Percentiles rank a stretch among this genome's conserved stretches.
Conservation (phyloP, 2,797 vertebrate species). For the Pipistrellus pygmaeus region DNA sequence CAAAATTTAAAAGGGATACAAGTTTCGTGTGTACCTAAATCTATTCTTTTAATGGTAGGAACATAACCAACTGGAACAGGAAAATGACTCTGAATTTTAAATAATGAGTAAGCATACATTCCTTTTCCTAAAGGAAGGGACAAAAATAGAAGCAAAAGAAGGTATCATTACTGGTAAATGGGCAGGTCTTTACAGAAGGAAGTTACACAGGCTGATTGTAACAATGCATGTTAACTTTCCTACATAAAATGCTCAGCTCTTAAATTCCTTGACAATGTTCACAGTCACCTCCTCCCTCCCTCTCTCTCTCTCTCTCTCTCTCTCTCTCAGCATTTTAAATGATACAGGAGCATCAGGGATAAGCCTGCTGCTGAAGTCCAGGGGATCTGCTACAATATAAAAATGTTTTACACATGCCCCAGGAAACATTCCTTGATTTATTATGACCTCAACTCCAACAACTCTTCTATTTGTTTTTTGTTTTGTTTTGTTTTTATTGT, state of each 20-base stretch:
- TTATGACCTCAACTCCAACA: constrained; percentile 13
- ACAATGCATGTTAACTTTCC: constrained; percentile 68
- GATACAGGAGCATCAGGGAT: neutral
- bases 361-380: neutral
- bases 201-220: constrained; percentile 71
- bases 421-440: constrained; percentile 30
- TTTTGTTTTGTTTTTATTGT: constrained; percentile 1
- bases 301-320: neutral
- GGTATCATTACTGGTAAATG: constrained; percentile 82
- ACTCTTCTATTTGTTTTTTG: neutral
- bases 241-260: constrained; percentile 21
- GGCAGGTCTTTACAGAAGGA: constrained; percentile 78
- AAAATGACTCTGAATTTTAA: constrained; percentile 79
- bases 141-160: constrained; percentile 82
- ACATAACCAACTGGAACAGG: constrained; percentile 75
- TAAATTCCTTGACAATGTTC: neutral
- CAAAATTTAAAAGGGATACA: neutral
- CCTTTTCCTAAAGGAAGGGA: constrained; percentile 82
- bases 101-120: constrained; percentile 81
- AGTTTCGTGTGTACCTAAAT: neutral
- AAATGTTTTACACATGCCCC: neutral
- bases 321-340: neutral
- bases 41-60: neutral
- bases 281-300: neutral
- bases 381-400: neutral